Evolutionary conservation across 2,113 vertebrate species (phyloP).

Genomic region (Sarotherodon lohbergeri): DNA sequence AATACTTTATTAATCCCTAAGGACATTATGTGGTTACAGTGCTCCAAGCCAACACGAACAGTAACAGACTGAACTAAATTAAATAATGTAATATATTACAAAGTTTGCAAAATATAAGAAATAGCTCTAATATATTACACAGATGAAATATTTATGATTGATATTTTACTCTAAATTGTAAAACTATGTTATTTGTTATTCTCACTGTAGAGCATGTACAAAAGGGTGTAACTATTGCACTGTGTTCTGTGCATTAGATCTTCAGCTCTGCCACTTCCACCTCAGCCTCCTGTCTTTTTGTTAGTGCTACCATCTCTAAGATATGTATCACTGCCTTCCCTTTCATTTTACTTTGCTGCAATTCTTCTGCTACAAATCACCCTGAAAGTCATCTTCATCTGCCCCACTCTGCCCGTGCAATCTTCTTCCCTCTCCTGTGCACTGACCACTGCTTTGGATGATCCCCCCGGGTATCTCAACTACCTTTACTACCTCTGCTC

Average conservation of each 20-base stretch:
- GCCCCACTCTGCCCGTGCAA: not conserved
- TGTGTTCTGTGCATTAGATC: not conserved
- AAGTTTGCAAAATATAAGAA: too few relatives aligned
- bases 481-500: not conserved
- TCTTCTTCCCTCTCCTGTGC: not conserved
- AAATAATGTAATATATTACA: too few relatives aligned
- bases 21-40: not conserved
- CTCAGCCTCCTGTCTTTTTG: not conserved
- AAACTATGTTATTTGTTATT: not conserved
- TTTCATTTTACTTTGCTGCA: not conserved
- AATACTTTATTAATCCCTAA: not conserved
- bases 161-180: not conserved
- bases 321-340: not conserved
- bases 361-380: not conserved
- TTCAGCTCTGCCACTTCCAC: not conserved
- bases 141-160: not conserved
- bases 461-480: not conserved
- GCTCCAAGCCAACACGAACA: too few relatives aligned
- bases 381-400: not conserved
- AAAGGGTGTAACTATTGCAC: not conserved
- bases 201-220: not conserved
- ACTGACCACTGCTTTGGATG: not conserved
- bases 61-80: too few relatives aligned
- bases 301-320: not conserved
- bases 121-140: too few relatives aligned